A percentile compares a stretch with the other conserved stretches of the same genome.
phyloP scores from a whole-genome alignment of 2,888 invertebrate species.

The Eurois occulta region DNA sequence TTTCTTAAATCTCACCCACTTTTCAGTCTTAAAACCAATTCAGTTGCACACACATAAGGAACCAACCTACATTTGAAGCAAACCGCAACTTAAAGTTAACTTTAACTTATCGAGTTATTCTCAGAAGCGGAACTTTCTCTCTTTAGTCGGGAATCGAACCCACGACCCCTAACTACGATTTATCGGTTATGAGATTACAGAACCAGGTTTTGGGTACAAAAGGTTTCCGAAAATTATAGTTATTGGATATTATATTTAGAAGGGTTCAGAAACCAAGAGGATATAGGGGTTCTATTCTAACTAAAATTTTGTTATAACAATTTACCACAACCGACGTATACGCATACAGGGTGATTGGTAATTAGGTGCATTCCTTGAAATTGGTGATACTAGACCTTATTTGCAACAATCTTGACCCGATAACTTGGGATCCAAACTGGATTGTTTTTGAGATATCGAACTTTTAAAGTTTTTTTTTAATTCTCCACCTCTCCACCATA shows the following conservation, averaged over 20 bases:
- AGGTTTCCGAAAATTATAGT: slow-evolving; percentile 16
- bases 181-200: slow-evolving; percentile 65
- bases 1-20: background rate
- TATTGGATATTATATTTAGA: slow-evolving; percentile 20
- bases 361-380: no score
- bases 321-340: background rate
- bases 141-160: slow-evolving; percentile 70
- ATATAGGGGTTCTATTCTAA: background rate
- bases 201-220: slow-evolving; percentile 40
- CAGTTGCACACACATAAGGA: background rate
- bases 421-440: no score
- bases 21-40: slow-evolving; percentile 3
- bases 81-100: slow-evolving; percentile 38
- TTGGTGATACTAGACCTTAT: no score
- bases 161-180: slow-evolving; percentile 70
- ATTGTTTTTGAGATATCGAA: no score
- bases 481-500: no score
- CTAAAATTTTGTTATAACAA: background rate
- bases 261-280: background rate
- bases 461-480: no score
- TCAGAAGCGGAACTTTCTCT: slow-evolving; percentile 74
- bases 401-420: no score
- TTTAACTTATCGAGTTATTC: slow-evolving; percentile 64
- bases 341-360: no score
- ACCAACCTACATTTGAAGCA: slow-evolving; percentile 17